Base-by-base conservation (phyloP, 2,113 vertebrate genomes). In the Willisornis vidua region DNA sequence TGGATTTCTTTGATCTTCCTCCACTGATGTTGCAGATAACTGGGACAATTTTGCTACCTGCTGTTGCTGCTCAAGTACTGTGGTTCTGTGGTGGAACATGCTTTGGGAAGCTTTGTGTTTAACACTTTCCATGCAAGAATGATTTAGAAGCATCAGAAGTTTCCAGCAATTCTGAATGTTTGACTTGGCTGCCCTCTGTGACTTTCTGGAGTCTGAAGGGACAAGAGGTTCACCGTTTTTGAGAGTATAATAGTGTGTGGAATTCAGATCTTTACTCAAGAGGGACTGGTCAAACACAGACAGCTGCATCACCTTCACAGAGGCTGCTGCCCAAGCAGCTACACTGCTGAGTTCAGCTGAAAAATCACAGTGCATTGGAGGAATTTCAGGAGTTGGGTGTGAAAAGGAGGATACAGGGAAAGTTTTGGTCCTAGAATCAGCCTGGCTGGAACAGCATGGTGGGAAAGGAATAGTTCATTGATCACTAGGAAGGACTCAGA, bases 251-350 rank as follows among this genome's bases (percentile, higher is more conserved):
- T 19, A 74, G 68, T 9, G 19, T 25, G 45, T 73, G 68, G 59
- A 73, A 66, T 81, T 73, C 33, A 10, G 19, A 6, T 46, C 22
- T 41, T 0, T 41, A 7, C 41, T 93, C 0, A 2, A 29, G 61
- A 67, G 54, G 85, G 17, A 14, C 37, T 61, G 85, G 37, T 31
- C 31, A 61, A 61, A 46, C 33, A 10, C 8, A 37, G 14, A 12
- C n/a, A 78, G 77, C 70, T 55, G 61, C 29, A 20, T 8, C 58
- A 57, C 14, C 65, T 70, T 18, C 8, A 28, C 65, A 43, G 54
- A 65, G n/a, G 52, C 52, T 71, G 71, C 66, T 62, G 61, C 33
- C 87, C 35, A 31, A 52, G 59, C 68, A 84, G 68, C 62, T 10
- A 2, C 39, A 6, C 22, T 20, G 35, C 61, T 85, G 55, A 37